Percentiles rank a stretch among this genome's conserved stretches.
These are phyloP conservation scores for Petrophora chlorosata DNA, from an alignment of 2,888 invertebrate species.

Conservation along the genomic window DNA sequence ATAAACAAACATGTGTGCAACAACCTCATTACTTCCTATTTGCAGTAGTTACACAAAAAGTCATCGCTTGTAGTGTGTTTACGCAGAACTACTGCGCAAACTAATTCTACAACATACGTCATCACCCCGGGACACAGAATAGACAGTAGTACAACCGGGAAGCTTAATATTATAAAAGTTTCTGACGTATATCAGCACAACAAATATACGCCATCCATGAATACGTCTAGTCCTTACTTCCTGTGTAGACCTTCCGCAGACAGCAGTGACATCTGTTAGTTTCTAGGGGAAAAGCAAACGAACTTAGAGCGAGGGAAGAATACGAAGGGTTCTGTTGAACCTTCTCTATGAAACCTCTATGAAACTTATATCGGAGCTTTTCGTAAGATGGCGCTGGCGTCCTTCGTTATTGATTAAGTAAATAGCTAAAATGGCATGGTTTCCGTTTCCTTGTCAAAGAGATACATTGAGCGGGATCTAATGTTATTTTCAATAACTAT, in stretches of 20 bases:
- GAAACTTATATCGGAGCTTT: conserved; percentile 12
- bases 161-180: conserved; percentile 43
- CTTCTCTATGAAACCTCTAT: not conserved
- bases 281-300: not conserved
- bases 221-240: not conserved
- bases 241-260: not conserved
- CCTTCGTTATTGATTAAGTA: conserved; percentile 14
- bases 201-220: not conserved
- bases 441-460: too few relatives aligned
- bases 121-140: too few relatives aligned
- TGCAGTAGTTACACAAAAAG: not conserved
- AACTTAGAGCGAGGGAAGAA: not conserved
- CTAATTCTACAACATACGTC: conserved; percentile 42
- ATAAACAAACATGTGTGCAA: not conserved
- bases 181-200: conserved; percentile 11
- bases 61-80: conserved; percentile 34
- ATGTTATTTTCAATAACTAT: too few relatives aligned
- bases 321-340: not conserved
- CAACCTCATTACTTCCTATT: not conserved
- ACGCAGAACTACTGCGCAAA: conserved; percentile 46
- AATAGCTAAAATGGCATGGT: not conserved
- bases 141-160: too few relatives aligned
- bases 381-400: conserved; percentile 22
- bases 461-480: too few relatives aligned
- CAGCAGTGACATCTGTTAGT: conserved; percentile 14